These are phyloP conservation scores for Pseudorhiza aurosa DNA, from an alignment of 30 jellyfish, hydroid and myxozoan genomes.

Conservation along the genomic window DNA sequence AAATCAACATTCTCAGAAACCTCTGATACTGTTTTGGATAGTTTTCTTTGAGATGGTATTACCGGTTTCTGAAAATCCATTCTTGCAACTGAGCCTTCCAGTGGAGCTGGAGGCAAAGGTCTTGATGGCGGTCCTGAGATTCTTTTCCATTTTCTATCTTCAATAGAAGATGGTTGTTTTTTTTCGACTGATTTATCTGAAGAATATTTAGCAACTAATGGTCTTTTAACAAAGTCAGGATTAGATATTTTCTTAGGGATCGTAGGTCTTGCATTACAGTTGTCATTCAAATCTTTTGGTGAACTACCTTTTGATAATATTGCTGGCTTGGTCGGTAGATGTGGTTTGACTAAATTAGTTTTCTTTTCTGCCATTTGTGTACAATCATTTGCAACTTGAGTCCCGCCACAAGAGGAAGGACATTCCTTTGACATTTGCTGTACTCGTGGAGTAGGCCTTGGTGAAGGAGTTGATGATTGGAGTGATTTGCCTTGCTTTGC, in stretches of 20 bases:
- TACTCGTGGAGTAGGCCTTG: conserved; percentile 38
- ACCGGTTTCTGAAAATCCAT: neutral
- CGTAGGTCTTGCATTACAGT: conserved; percentile 22
- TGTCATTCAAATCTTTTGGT: conserved; percentile 30
- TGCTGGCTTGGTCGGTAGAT: conserved; percentile 42
- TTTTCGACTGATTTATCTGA: conserved; percentile 14
- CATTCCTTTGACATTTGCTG: neutral
- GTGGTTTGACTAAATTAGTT: conserved; percentile 19
- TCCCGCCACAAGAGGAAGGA: neutral
- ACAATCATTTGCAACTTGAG: neutral
- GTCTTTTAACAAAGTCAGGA: conserved; percentile 9
- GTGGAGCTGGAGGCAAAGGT: conserved; percentile 76
- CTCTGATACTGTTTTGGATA: neutral
- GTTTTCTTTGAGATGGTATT: neutral
- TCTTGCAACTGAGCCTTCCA: neutral
- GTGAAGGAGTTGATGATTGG: conserved; percentile 12
- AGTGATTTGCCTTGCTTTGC: neutral
- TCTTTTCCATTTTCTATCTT: conserved; percentile 16
- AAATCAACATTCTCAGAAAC: conserved; percentile 9
- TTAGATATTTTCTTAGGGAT: neutral
- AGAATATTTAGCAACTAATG: neutral
- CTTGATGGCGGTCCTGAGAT: conserved; percentile 56
- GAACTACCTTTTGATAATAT: neutral
- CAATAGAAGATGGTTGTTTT: neutral
- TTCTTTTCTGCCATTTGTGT: neutral